Conservation (phyloP, 2,113 vertebrate species). For the Pseudolaguvia tuberculata region DNA sequence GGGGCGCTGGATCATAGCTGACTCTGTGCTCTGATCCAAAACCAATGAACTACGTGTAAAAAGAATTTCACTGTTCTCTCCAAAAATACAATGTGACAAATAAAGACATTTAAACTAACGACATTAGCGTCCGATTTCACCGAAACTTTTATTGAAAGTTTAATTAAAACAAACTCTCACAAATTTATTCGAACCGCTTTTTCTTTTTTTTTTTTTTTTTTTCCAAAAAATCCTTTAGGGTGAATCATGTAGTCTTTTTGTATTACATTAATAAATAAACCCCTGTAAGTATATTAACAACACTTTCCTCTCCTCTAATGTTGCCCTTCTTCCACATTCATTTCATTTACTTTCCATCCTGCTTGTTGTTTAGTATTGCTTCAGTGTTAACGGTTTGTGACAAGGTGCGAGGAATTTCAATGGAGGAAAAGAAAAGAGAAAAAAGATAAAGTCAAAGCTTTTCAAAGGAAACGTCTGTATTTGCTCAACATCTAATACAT, state of each 20-base stretch:
- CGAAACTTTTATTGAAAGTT: no score
- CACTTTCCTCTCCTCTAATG: slow-evolving; percentile 29
- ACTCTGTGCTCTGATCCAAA: no score
- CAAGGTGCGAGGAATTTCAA: slow-evolving; percentile 50
- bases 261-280: background rate
- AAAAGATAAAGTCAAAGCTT: background rate
- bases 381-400: slow-evolving; percentile 51
- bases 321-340: slow-evolving; percentile 47
- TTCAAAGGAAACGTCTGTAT: no score
- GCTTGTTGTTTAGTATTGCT: slow-evolving; percentile 49
- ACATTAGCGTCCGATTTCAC: no score
- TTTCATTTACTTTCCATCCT: slow-evolving; percentile 43
- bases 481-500: background rate
- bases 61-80: no score
- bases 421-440: slow-evolving; percentile 1
- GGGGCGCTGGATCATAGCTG: no score
- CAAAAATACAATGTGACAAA: no score
- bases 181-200: no score
- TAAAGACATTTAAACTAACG: no score
- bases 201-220: no score
- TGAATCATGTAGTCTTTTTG: background rate
- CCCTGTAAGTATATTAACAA: background rate
- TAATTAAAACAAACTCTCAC: no score
- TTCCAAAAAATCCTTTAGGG: background rate
- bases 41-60: no score